Percentiles rank a stretch among this genome's conserved stretches.
These are phyloP conservation scores for Galaxias olidus DNA, from an alignment of 2,797 vertebrate genomes.

Conservation along the genomic window DNA sequence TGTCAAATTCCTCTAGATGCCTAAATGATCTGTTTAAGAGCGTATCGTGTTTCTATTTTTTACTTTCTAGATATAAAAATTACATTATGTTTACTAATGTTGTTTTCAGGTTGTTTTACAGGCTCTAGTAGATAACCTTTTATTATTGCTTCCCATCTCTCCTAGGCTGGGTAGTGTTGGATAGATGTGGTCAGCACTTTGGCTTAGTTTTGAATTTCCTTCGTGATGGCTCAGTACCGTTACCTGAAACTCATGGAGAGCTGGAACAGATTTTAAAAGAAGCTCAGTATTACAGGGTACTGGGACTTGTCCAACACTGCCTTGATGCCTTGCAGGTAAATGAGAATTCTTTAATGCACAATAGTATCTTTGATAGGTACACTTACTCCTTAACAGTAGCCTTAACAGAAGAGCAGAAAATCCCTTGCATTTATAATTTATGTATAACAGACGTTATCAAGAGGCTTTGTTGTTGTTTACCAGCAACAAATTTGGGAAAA, in stretches of 20 bases:
- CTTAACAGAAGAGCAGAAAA: no score
- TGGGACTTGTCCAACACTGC: constrained; percentile 86
- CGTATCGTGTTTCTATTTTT: no score
- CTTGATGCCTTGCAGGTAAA: constrained; percentile 83
- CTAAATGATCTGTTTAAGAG: no score
- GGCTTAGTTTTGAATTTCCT: constrained; percentile 86
- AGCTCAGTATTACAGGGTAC: constrained; percentile 85
- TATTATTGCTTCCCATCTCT: background rate
- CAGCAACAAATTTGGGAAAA: no score
- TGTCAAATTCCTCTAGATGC: no score
- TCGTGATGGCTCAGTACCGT: constrained; percentile 85
- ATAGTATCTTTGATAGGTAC: no score
- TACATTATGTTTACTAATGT: background rate
- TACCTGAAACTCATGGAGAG: constrained; percentile 83
- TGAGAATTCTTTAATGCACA: no score
- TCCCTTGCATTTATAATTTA: no score
- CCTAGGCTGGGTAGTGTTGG: constrained; percentile 87
- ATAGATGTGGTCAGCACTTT: constrained; percentile 85
- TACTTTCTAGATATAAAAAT: background rate
- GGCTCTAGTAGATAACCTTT: background rate
- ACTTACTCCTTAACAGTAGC: no score
- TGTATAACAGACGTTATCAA: no score
- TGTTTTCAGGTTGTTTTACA: background rate
- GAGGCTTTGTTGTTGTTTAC: no score
- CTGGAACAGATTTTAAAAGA: constrained; percentile 86